Conservation (phyloP, 2,888 invertebrate species). For the Chrysolina haemoptera region DNA sequence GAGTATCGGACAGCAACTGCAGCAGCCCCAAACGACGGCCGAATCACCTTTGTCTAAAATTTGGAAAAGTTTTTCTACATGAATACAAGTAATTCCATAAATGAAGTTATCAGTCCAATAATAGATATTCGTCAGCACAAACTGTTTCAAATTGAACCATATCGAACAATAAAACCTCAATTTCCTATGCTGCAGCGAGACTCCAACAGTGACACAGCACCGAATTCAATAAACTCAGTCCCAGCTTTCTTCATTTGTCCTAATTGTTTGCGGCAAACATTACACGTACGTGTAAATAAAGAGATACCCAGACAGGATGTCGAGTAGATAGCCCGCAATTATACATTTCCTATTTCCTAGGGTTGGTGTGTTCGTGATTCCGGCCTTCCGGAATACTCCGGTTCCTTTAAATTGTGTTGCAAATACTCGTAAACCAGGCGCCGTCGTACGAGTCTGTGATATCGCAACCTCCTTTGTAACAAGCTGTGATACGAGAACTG, state of each 20-base stretch:
- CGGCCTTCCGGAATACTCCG: conserved; percentile 49
- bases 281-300: conserved; percentile 44
- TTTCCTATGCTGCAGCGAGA: neutral
- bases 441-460: neutral
- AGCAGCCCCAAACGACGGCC: too few relatives aligned
- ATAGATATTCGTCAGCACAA: too few relatives aligned
- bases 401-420: conserved; percentile 46
- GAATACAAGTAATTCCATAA: too few relatives aligned
- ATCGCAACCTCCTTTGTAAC: neutral
- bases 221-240: conserved; percentile 16
- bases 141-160: too few relatives aligned
- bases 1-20: too few relatives aligned
- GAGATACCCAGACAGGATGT: conserved; percentile 48
- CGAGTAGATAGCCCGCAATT: conserved; percentile 54
- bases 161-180: too few relatives aligned
- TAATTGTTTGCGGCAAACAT: conserved; percentile 38
- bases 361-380: conserved; percentile 53
- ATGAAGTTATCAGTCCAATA: too few relatives aligned
- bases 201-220: neutral
- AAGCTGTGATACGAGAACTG: neutral
- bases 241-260: conserved; percentile 1
- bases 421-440: conserved; percentile 40
- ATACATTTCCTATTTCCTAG: conserved; percentile 55
- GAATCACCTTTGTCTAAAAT: too few relatives aligned
- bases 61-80: too few relatives aligned